These are phyloP conservation scores for Telenomus remus DNA, from an alignment of 1,140 invertebrate species.

Conservation along the genomic window DNA sequence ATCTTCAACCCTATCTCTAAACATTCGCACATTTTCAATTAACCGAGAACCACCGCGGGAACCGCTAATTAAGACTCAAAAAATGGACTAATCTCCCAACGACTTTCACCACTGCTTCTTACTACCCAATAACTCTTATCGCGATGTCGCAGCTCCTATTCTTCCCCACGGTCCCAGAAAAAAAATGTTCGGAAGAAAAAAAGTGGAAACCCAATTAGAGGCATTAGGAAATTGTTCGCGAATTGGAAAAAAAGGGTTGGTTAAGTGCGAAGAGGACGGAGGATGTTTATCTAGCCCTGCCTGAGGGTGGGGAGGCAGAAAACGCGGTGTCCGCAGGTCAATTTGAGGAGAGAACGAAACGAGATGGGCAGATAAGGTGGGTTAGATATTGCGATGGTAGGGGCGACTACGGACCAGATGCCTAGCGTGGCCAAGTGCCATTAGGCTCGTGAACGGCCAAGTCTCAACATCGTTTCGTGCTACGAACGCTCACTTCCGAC, in stretches of 20 bases:
- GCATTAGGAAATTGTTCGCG: conserved; percentile 9
- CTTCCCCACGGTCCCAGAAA: conserved; percentile 22
- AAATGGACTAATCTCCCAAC: conserved; percentile 33
- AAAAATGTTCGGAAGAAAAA: conserved; percentile 1
- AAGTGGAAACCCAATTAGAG: conserved; percentile 19
- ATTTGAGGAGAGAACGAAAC: conserved; percentile 38
- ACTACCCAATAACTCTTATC: conserved; percentile 48
- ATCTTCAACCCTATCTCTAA: conserved; percentile 1
- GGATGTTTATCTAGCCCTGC: neutral
- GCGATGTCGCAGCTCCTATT: conserved; percentile 34
- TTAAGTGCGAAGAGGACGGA: neutral
- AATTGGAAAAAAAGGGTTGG: conserved; percentile 18
- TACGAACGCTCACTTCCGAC: conserved; percentile 29
- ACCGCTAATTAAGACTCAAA: conserved; percentile 48
- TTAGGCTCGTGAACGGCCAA: conserved; percentile 68
- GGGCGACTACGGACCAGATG: conserved; percentile 47
- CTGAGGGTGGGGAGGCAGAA: too few species aligned
- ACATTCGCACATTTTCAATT: conserved; percentile 43
- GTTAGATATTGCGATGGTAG: conserved; percentile 44
- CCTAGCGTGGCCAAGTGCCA: conserved; percentile 64
- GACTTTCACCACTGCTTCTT: conserved; percentile 36
- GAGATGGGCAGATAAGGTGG: conserved; percentile 56
- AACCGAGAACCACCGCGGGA: conserved; percentile 18
- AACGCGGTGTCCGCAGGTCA: conserved; percentile 45
- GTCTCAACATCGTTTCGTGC: conserved; percentile 61